phyloP scores from a whole-genome alignment of 2,113 vertebrate genomes.

The Hiodon alosoides region DNA sequence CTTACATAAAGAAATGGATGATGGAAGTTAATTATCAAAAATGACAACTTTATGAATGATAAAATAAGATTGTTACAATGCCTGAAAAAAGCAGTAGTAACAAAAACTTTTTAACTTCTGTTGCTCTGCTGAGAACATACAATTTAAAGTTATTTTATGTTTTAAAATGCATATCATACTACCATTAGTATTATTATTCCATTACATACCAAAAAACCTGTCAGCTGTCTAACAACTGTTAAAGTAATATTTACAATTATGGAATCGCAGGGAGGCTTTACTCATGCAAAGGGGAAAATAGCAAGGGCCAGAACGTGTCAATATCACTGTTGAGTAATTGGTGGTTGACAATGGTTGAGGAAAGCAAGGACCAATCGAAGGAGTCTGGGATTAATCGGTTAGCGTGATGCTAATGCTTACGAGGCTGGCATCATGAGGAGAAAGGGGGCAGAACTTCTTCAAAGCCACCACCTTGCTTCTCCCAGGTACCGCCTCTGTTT shows the following conservation, averaged over 20 bases:
- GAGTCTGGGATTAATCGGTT: slow-evolving; percentile 1
- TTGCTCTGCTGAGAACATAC: neutral
- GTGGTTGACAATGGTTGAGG: neutral
- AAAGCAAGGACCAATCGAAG: neutral
- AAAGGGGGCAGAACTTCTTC: neutral
- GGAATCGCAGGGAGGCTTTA: neutral
- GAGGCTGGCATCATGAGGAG: no score
- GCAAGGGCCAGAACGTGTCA: neutral
- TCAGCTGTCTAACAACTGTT: neutral
- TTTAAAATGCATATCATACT: neutral
- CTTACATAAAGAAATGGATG: no score
- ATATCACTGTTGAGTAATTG: neutral
- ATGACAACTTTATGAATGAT: no score
- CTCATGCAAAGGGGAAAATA: neutral
- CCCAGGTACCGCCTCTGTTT: neutral
- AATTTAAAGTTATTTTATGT: neutral
- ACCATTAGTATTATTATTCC: no score
- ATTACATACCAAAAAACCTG: neutral
- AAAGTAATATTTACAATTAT: neutral
- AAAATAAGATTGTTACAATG: no score
- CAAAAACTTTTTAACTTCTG: neutral
- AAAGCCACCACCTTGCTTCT: neutral
- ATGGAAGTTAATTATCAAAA: no score
- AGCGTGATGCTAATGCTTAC: neutral
- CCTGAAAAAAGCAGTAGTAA: neutral